phyloP scores from a whole-genome alignment of 2,113 vertebrate genomes.

The Proteles cristata region DNA sequence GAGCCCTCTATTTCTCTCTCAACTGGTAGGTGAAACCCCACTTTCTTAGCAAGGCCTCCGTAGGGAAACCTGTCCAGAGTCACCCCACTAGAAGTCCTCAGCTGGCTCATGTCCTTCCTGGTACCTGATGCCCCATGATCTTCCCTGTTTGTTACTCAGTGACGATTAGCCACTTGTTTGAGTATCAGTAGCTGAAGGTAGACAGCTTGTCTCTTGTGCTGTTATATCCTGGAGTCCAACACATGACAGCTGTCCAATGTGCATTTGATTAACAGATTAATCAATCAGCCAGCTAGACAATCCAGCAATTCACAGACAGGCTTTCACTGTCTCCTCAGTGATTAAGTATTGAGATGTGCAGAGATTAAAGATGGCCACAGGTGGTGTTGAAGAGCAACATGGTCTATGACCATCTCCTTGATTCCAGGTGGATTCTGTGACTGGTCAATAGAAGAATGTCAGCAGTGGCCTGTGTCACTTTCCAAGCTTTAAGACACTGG shows the following conservation, averaged over 20 bases:
- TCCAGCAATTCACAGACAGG: not conserved
- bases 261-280: not conserved
- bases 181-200: not conserved
- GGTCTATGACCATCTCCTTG: not conserved
- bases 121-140: too few relatives aligned
- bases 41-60: too few relatives aligned
- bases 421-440: not conserved
- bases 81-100: too few relatives aligned
- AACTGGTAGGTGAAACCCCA: too few relatives aligned
- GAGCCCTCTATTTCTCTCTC: not conserved
- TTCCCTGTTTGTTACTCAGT: not conserved
- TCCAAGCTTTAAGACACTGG: not conserved
- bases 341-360: not conserved
- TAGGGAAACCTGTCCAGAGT: not conserved
- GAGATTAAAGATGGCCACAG: not conserved
- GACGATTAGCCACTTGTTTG: too few relatives aligned
- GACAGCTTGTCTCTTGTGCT: not conserved
- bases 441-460: not conserved
- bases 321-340: not conserved
- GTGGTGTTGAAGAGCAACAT: too few relatives aligned
- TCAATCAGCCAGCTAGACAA: not conserved
- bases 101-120: fast-evolving
- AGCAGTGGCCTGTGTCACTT: not conserved
- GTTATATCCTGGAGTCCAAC: not conserved
- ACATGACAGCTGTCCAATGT: not conserved